Base-by-base conservation (phyloP, 2,888 invertebrate genomes). In the Phrixothrix hirtus region DNA sequence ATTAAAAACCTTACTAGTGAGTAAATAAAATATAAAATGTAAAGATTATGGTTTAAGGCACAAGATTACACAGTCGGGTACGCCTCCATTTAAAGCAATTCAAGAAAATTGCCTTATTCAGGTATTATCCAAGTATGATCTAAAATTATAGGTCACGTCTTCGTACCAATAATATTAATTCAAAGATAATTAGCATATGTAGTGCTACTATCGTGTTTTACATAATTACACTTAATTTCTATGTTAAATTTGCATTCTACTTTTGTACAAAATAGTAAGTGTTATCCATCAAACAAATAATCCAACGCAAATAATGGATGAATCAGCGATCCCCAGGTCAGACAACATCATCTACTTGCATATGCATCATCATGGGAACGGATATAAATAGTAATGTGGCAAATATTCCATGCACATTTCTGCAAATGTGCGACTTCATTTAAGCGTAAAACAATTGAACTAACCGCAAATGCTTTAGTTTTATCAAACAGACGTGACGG, bases 351-450 rank as follows among this genome's bases (percentile, higher is more conserved):
- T 38, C 25, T 43, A 36, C 39, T 45, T 46, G 42, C 45, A 51
- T 45, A 51, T 51, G 51, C 45, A 51, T 51, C 51, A 51, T 45
- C 45, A 32, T 51, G 51, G 16, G 51, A 51, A 46, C 51, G 51
- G 51, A 51, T 45, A 45, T 34, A 51, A 21, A 31, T 13, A 1
- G 36, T 15, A 30, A 29, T 36, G 51, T 35, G 41, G 51, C 30
- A 45, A 48, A 45, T 37, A 45, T 45, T 45, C 45, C 27, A 16
- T 44, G 25, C 44, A 36, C 44, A 27, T 35, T 13, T n/a, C n/a
- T n/a, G n/a, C n/a, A n/a, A n/a, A n/a, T n/a, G n/a, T n/a, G n/a
- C n/a, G n/a, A n/a, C n/a, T n/a, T n/a, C n/a, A n/a, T n/a, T n/a
- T n/a, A n/a, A n/a, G n/a, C n/a, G n/a, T n/a, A n/a, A n/a, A n/a